Evolutionary conservation across 2,113 vertebrate genomes (phyloP).

Genomic region (Ifrita kowaldi): DNA sequence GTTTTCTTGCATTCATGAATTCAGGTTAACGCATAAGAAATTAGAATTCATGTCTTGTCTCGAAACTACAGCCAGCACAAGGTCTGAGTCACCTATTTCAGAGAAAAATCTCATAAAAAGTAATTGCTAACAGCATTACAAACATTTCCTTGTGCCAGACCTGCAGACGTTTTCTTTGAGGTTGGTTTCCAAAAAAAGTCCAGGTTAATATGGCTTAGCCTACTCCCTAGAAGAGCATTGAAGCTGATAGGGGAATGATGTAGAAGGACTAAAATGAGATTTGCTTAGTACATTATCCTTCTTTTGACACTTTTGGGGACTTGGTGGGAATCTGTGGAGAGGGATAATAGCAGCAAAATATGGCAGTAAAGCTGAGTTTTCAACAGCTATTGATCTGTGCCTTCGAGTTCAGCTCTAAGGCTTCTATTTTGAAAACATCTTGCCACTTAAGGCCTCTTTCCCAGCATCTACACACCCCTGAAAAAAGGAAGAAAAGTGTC

Average conservation of each 20-base stretch:
- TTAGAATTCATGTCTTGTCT: background rate
- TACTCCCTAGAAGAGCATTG: background rate
- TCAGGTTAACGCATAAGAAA: background rate
- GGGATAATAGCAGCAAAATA: background rate
- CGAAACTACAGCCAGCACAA: background rate
- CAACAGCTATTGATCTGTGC: background rate
- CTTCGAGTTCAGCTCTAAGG: background rate
- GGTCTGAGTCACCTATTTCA: slow-evolving; percentile 1
- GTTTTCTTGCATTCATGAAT: background rate
- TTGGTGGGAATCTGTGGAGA: background rate
- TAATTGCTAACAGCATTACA: background rate
- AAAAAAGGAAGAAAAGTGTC: background rate
- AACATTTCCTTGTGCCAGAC: background rate
- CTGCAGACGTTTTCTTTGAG: background rate
- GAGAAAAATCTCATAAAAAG: background rate
- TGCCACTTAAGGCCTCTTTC: background rate
- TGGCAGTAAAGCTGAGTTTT: background rate
- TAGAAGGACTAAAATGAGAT: background rate
- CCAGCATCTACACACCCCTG: background rate
- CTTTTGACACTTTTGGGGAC: background rate
- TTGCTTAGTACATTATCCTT: background rate
- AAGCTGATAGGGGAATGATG: background rate
- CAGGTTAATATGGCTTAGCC: background rate
- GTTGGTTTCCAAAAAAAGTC: background rate
- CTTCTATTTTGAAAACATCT: slow-evolving; percentile 1